Base-by-base conservation (phyloP, 2,888 invertebrate genomes). In the Crocallis elinguaria region DNA sequence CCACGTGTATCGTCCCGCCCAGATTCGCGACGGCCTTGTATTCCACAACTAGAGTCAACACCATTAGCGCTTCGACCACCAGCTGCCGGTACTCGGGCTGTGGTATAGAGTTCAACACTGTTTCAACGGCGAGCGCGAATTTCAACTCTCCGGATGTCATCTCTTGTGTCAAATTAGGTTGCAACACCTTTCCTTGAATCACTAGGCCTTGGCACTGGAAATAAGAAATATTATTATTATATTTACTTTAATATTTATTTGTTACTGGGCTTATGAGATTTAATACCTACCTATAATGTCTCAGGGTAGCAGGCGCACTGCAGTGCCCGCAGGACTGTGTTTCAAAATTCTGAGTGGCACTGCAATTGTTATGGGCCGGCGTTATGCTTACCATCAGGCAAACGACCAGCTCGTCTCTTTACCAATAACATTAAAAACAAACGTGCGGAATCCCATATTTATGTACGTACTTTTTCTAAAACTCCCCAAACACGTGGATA, bases 91-190 rank as follows among this genome's bases (percentile, higher is more conserved):
- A 99, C 83, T 99, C 99, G 0, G 99, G 99, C 82, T 99, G 98
- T 0, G 99, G 98, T 71, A 99, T 98, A 42, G 97, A 95, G 82
- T 99, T 99, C 42, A 99, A 92, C 1, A 98, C 98, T 1, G 98
- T 97, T 88, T 99, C 99, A 0, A 99, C 99, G 48, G 98, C 98
- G 11, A 99, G 92, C 0, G 99, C 99, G 87, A 99, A 99, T 89
- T 99, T 99, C 69, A 99, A 88, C 88, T 99, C 99, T 32, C 98
- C 98, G 0, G 98, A 94, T 0, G 99, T 99, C 99, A 99, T 99
- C 94, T 99, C 99, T 90, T 98, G 98, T 0, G 99, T 99, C 43
- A 99, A 91, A 84, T 96, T 97, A 75, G 98, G 98, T 46, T 96
- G 97, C 14, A 99, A 88, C 17, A 97, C 93, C 79, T 97, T 95